Base-by-base conservation (phyloP, 1,140 invertebrate genomes). In the Trigoniulus corallinus region DNA sequence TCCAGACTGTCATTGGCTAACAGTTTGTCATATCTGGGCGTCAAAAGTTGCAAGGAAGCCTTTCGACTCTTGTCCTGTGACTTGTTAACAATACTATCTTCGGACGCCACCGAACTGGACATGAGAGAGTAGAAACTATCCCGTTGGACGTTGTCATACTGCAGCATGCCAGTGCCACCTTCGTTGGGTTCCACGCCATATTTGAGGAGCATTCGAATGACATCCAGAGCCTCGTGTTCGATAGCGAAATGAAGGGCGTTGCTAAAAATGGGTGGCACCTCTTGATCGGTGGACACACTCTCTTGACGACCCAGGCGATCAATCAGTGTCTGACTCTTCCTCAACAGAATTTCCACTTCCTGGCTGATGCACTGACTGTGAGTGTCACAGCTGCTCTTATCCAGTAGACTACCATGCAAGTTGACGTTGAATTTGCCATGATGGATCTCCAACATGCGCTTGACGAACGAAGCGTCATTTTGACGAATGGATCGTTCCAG, bases 241-340 rank as follows among this genome's bases (percentile, higher is more conserved):
- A 77, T 68, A 2, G 74, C 74, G 43, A 74, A 60, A 59, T 77
- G 74, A 0, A 77, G 62, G 2, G 73, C 72, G 56, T 74, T 76
- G 52, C 63, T 66, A 57, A 76, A 75, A 23, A 74, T 67, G 1
- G 67, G 61, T 2, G 70, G 71, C 45, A 56, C 56, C 27, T 55
- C 57, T 24, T 56, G 55, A 0, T 58, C 58, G 4, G 54, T 53
- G 1, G 52, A 50, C 10, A 58, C 57, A 43, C 62, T 65, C 47
- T 61, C 59, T 2, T 57, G 53, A 7, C 59, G 53, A 44, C 61
- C 63, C 27, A 57, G 52, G n/a, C 58, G 53, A 50, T 61, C 65
- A 27, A 61, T 59, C 49, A 61, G 54, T 23, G 57, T 58, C 53
- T 60, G 54, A 49, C 56, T 57, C 42, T 59, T 58, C 23, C 54